These are phyloP conservation scores for Leptopilina boulardi DNA, from an alignment of 1,140 invertebrate species.

Conservation along the genomic window DNA sequence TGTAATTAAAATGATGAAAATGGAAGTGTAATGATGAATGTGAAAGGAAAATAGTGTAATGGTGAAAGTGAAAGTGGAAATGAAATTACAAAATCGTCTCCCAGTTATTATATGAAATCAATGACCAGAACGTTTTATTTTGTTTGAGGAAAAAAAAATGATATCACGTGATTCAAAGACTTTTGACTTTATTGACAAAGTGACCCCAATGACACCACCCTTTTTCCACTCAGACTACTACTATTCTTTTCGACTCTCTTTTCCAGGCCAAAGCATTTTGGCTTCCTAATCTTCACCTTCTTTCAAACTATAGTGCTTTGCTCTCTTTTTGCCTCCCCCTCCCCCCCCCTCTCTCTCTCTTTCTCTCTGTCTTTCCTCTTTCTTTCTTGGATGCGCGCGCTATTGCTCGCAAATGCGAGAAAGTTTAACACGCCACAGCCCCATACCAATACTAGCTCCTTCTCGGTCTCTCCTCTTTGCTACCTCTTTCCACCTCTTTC, in stretches of 20 bases:
- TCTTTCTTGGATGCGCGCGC: not conserved
- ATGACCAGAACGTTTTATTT: too few relatives aligned
- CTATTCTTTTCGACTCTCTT: conserved; percentile 26
- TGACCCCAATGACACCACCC: conserved; percentile 45
- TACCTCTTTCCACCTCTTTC: conserved; percentile 33
- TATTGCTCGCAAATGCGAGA: conserved; percentile 42
- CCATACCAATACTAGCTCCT: conserved; percentile 47
- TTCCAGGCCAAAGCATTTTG: conserved; percentile 3
- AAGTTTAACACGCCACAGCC: conserved; percentile 50
- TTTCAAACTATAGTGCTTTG: too few relatives aligned
- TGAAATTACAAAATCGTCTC: too few relatives aligned
- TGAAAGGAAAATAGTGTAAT: too few relatives aligned
- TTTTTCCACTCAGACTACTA: conserved; percentile 33
- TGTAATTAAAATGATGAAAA: too few relatives aligned
- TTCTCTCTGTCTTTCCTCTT: not conserved
- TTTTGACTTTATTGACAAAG: conserved; percentile 40
- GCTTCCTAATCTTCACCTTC: not conserved
- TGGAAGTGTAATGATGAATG: too few relatives aligned
- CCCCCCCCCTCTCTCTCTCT: not conserved
- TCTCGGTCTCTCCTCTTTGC: conserved; percentile 33
- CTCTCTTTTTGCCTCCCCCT: too few relatives aligned
- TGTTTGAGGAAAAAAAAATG: too few relatives aligned
- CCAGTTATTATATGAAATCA: too few relatives aligned
- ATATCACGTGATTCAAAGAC: not conserved
- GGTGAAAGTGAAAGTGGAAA: too few relatives aligned